Percentiles rank a stretch among this genome's conserved stretches.
Evolutionary conservation across 1,140 invertebrate genomes (phyloP).

Genomic region (Cotesia chilonis): DNA sequence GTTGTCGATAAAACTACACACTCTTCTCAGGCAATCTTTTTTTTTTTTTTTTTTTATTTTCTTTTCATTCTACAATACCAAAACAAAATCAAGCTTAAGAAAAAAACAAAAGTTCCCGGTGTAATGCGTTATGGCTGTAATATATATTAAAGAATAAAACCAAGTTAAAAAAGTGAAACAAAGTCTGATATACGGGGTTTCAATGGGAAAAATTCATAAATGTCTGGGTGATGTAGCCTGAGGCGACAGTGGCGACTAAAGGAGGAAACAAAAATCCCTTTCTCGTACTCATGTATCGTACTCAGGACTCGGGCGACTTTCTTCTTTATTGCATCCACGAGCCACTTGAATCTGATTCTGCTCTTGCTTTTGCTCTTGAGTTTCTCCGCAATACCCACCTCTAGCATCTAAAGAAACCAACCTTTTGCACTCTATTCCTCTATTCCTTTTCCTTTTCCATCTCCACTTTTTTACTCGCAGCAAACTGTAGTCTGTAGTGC

Average conservation of each 20-base stretch:
- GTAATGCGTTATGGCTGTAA: too few relatives aligned
- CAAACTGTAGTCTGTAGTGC: slow-evolving; percentile 18
- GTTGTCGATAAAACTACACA: slow-evolving; percentile 23
- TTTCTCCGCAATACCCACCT: too few relatives aligned
- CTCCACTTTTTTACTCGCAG: neutral
- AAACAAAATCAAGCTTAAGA: too few relatives aligned
- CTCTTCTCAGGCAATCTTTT: neutral
- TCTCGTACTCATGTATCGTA: slow-evolving; percentile 32
- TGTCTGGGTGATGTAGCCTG: neutral
- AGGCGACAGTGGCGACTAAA: slow-evolving; percentile 7
- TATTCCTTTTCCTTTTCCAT: neutral
- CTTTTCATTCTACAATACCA: neutral
- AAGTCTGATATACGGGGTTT: slow-evolving; percentile 4
- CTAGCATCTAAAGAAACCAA: slow-evolving; percentile 6
- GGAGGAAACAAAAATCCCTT: slow-evolving; percentile 19
- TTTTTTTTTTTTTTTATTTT: slow-evolving; percentile 14
- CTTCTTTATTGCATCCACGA: slow-evolving; percentile 36
- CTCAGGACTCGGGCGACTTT: slow-evolving; percentile 30
- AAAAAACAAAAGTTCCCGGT: too few relatives aligned
- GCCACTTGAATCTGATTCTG: slow-evolving; percentile 24
- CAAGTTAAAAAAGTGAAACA: neutral
- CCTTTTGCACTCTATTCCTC: neutral
- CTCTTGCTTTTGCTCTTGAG: neutral
- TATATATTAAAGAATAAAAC: too few relatives aligned
- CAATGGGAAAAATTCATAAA: slow-evolving; percentile 2